These are phyloP conservation scores for Drosophila pectinifera DNA, from an alignment of 1,140 invertebrate genomes.

Conservation along the genomic window DNA sequence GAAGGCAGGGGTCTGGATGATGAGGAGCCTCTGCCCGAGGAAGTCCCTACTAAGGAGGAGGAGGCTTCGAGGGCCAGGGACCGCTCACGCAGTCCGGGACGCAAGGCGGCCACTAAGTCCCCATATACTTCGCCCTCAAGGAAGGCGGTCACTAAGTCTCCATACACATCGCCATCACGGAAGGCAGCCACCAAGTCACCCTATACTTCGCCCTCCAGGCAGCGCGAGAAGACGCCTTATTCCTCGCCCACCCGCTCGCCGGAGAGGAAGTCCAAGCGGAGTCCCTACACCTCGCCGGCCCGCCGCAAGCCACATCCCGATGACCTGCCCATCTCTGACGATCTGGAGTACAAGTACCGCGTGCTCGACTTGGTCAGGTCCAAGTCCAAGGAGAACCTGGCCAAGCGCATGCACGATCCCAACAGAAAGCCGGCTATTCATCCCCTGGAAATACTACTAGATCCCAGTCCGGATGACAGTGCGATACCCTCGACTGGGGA, in stretches of 20 bases:
- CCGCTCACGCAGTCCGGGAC: constrained; percentile 62
- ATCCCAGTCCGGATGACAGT: constrained; percentile 70
- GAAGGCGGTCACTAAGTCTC: constrained; percentile 46
- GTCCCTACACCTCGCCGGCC: constrained; percentile 60
- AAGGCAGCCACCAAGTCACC: constrained; percentile 55
- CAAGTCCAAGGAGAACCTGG: constrained; percentile 73
- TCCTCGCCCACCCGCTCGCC: constrained; percentile 57
- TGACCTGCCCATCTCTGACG: constrained; percentile 66
- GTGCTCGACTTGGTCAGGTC: constrained; percentile 72
- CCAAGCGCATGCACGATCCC: constrained; percentile 58
- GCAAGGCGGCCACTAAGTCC: constrained; percentile 50
- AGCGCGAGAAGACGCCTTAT: constrained; percentile 44
- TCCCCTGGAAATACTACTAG: constrained; percentile 78
- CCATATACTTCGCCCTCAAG: constrained; percentile 65
- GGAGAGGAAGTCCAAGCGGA: constrained; percentile 23
- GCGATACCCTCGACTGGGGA: constrained; percentile 77
- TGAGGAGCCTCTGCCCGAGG: constrained; percentile 20
- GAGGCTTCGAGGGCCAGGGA: constrained; percentile 11
- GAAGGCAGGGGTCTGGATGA: constrained; percentile 77
- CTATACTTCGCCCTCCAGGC: constrained; percentile 54
- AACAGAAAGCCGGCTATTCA: constrained; percentile 73
- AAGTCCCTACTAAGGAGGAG: not conserved
- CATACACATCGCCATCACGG: constrained; percentile 59
- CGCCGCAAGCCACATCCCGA: constrained; percentile 55
- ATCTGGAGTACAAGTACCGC: constrained; percentile 76